phyloP scores from a whole-genome alignment of 2,888 invertebrate species.

The Vesta saturnalis region DNA sequence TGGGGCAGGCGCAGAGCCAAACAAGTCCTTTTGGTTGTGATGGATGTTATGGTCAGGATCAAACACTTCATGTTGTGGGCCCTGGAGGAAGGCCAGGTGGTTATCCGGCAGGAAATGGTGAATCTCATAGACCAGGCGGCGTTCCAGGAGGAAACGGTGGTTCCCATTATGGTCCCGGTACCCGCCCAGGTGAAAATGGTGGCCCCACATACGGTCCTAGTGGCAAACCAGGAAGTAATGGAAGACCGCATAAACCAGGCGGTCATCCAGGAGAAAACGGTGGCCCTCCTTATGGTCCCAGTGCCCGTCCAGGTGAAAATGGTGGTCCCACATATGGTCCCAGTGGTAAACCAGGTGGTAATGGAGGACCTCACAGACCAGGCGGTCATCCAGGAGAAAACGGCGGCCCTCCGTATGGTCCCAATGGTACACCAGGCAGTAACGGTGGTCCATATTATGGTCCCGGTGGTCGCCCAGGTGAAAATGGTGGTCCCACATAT shows the following conservation, averaged over 20 bases:
- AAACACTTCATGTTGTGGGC: conserved; percentile 9
- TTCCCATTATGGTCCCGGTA: background rate
- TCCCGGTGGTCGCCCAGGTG: background rate
- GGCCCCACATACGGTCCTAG: conserved; percentile 12
- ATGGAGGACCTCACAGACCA: conserved; percentile 8
- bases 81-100: conserved; percentile 18
- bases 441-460: background rate
- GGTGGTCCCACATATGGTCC: background rate
- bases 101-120: background rate
- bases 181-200: conserved; percentile 5
- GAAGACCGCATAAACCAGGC: conserved; percentile 15
- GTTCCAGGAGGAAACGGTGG: background rate
- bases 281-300: background rate
- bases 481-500: background rate
- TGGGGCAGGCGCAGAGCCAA: conserved; percentile 91
- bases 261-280: conserved; percentile 35
- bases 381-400: conserved; percentile 9
- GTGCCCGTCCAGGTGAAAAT: background rate
- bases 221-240: background rate
- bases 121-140: background rate
- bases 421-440: conserved; percentile 39
- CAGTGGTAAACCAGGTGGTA: background rate
- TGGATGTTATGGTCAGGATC: conserved; percentile 67
- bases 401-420: background rate
- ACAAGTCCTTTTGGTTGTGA: conserved; percentile 76